phyloP scores from a whole-genome alignment of 2,797 vertebrate species.

The Aldrovandia affinis region DNA sequence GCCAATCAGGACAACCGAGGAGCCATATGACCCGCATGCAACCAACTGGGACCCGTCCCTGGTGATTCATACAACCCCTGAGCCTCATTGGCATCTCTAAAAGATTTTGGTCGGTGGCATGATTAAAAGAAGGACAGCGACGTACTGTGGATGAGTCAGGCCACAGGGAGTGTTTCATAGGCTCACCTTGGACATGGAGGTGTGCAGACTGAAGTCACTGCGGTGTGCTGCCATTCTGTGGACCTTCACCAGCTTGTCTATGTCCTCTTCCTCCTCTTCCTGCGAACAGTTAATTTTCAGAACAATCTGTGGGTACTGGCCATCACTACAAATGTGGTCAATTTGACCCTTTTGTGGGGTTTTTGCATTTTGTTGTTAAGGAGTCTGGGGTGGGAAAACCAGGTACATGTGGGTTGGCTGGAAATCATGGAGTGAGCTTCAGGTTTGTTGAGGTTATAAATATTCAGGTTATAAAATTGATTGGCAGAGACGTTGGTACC shows the following conservation, averaged over 20 bases:
- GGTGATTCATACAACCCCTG: background rate
- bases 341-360: too few relatives aligned
- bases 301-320: background rate
- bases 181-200: constrained; percentile 67
- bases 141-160: too few relatives aligned
- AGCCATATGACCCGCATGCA: background rate
- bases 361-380: too few relatives aligned
- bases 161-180: background rate
- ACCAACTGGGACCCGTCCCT: background rate
- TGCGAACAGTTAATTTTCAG: background rate
- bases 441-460: too few relatives aligned
- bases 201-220: constrained; percentile 74
- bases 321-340: too few relatives aligned
- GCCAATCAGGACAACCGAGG: background rate
- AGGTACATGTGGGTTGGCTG: too few relatives aligned
- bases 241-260: constrained; percentile 90
- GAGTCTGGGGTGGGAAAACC: too few relatives aligned
- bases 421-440: too few relatives aligned
- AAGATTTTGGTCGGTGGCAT: background rate
- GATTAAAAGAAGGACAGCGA: too few relatives aligned
- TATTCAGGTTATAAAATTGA: too few relatives aligned
- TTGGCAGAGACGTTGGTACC: too few relatives aligned
- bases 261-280: constrained; percentile 89
- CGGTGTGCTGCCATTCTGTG: constrained; percentile 82
- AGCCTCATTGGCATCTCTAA: too few relatives aligned